These are phyloP conservation scores for Chrysocyon brachyurus DNA, from an alignment of 2,797 vertebrate genomes.

Conservation along the genomic window DNA sequence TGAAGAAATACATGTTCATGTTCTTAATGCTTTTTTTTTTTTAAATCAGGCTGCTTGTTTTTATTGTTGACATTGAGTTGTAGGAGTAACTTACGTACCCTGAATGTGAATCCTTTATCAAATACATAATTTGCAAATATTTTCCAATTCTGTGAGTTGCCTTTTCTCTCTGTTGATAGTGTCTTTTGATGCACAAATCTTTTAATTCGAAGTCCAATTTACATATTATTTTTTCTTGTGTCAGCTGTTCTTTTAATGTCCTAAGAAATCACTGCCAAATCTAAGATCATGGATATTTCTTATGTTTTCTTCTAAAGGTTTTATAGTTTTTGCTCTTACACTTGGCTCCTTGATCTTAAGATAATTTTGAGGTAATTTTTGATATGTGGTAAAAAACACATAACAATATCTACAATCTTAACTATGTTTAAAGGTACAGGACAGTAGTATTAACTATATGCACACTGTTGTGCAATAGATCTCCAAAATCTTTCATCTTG, in stretches of 20 bases:
- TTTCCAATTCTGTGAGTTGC: neutral
- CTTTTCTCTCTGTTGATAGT: neutral
- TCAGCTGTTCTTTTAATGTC: neutral
- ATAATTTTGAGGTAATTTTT: neutral
- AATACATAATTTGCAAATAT: neutral
- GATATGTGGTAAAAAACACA: neutral
- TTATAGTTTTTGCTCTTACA: neutral
- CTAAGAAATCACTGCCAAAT: neutral
- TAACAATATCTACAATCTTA: neutral
- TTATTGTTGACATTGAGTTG: neutral
- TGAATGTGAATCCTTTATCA: neutral
- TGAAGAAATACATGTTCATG: neutral
- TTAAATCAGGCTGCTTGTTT: neutral
- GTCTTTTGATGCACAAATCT: neutral
- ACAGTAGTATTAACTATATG: neutral
- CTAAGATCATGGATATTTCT: neutral
- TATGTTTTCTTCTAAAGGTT: neutral
- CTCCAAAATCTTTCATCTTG: neutral
- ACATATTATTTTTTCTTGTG: neutral
- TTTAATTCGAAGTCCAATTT: neutral
- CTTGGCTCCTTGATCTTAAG: neutral
- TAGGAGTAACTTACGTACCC: neutral
- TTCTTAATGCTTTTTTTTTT: neutral
- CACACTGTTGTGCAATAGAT: neutral
- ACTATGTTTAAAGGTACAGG: neutral